These are phyloP conservation scores for Sarcophaga peregrina DNA, from an alignment of 1,140 invertebrate genomes.

Conservation along the genomic window DNA sequence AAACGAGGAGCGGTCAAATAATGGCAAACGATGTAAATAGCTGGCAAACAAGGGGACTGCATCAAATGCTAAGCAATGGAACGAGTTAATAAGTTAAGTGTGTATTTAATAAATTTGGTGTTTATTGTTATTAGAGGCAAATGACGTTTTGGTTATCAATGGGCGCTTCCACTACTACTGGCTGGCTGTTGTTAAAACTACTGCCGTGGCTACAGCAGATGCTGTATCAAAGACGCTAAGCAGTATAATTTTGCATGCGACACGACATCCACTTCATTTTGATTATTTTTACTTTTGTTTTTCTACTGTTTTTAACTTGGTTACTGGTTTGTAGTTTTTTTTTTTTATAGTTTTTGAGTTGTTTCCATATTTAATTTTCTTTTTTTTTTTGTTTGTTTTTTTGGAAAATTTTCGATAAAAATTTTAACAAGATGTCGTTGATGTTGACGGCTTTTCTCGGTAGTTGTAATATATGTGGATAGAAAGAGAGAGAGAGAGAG, in stretches of 20 bases:
- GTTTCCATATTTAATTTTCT: too few relatives aligned
- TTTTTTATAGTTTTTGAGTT: too few relatives aligned
- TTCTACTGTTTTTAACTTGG: too few relatives aligned
- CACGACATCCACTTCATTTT: neutral
- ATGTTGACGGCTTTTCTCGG: neutral
- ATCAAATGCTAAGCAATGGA: neutral
- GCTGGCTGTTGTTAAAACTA: neutral
- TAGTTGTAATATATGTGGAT: neutral
- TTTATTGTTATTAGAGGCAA: constrained; percentile 40
- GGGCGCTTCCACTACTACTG: constrained; percentile 25
- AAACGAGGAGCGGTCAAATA: neutral
- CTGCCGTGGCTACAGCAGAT: neutral
- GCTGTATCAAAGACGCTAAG: neutral
- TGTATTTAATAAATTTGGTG: constrained; percentile 41
- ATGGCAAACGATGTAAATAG: neutral
- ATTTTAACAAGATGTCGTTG: constrained; percentile 8
- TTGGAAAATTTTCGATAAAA: neutral
- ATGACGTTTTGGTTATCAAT: constrained; percentile 33
- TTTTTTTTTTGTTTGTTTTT: neutral
- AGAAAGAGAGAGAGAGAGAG: too few relatives aligned
- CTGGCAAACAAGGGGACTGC: neutral
- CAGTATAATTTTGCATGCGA: constrained; percentile 6
- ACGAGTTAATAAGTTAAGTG: constrained; percentile 33
- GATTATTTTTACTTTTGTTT: too few relatives aligned
- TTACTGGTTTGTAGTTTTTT: too few relatives aligned